phyloP scores from a whole-genome alignment of 2,797 vertebrate genomes.

The Petrocephalus schoutedeni region DNA sequence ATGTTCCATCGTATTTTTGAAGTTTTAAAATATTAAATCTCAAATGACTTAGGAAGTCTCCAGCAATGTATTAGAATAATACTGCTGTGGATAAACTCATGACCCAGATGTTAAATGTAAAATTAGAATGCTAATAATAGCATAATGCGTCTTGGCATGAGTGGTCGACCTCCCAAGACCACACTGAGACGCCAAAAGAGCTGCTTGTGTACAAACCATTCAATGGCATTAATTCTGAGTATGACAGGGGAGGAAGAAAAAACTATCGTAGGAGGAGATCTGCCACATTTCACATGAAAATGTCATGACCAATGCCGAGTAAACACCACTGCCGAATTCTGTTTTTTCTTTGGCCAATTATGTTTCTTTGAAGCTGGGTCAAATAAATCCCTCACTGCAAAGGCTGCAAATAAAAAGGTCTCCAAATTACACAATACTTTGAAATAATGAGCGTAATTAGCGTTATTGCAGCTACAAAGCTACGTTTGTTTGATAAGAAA shows the following conservation, averaged over 20 bases:
- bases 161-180: constrained; percentile 38
- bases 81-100: constrained; percentile 34
- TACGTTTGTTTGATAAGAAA: constrained; percentile 29
- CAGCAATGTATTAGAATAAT: constrained; percentile 30
- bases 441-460: constrained; percentile 29
- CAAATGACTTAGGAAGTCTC: constrained; percentile 17
- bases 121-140: constrained; percentile 61
- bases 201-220: constrained; percentile 36
- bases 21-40: neutral
- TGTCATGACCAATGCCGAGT: neutral
- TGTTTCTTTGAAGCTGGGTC: constrained; percentile 25
- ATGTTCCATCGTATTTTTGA: neutral
- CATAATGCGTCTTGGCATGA: constrained; percentile 48
- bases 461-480: constrained; percentile 18
- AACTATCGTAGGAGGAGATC: neutral
- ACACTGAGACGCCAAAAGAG: constrained; percentile 50
- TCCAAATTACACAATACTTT: constrained; percentile 19
- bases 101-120: constrained; percentile 63
- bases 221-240: neutral
- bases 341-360: constrained; percentile 26
- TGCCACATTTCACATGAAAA: neutral
- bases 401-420: constrained; percentile 18
- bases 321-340: neutral
- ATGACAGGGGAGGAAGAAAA: constrained; percentile 7
- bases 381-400: constrained; percentile 9